phyloP scores from a whole-genome alignment of 2,797 vertebrate genomes.

The Sebastes nivosus region DNA sequence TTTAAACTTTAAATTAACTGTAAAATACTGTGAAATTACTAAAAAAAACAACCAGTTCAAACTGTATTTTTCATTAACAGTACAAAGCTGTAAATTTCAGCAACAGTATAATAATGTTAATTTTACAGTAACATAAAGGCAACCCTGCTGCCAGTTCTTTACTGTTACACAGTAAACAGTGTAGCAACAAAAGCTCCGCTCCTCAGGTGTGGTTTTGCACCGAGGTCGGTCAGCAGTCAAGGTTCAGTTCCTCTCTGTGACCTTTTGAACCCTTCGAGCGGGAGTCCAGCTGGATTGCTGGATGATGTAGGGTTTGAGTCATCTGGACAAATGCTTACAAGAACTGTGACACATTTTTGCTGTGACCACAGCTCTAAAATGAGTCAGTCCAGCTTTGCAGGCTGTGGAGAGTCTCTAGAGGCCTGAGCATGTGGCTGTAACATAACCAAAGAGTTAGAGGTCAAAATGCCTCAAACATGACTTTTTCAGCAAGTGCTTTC shows the following conservation, averaged over 20 bases:
- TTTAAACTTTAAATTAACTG: too few species aligned
- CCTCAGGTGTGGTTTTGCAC: constrained; percentile 7
- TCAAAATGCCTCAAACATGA: constrained; percentile 63
- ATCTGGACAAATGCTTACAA: constrained; percentile 32
- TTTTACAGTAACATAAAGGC: too few species aligned
- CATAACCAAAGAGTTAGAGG: constrained; percentile 43
- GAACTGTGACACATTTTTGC: constrained; percentile 59
- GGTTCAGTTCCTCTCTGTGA: constrained; percentile 47
- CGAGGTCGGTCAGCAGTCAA: constrained; percentile 44
- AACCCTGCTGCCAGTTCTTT: too few species aligned
- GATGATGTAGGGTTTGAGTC: constrained; percentile 31
- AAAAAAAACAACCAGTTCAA: too few species aligned
- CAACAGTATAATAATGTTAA: too few species aligned
- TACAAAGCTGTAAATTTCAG: too few species aligned
- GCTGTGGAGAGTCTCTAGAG: constrained; percentile 50
- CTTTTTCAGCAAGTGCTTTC: constrained; percentile 56
- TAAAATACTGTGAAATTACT: too few species aligned
- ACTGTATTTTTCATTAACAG: too few species aligned
- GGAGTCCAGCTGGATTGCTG: constrained; percentile 1
- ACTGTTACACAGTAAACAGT: too few species aligned
- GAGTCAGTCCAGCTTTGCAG: constrained; percentile 52
- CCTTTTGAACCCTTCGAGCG: constrained; percentile 34
- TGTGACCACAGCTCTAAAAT: constrained; percentile 52
- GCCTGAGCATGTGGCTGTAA: constrained; percentile 51
- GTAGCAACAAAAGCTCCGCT: background rate